phyloP scores from a whole-genome alignment of 2,113 vertebrate species.

The Campylorhamphus procurvoides region DNA sequence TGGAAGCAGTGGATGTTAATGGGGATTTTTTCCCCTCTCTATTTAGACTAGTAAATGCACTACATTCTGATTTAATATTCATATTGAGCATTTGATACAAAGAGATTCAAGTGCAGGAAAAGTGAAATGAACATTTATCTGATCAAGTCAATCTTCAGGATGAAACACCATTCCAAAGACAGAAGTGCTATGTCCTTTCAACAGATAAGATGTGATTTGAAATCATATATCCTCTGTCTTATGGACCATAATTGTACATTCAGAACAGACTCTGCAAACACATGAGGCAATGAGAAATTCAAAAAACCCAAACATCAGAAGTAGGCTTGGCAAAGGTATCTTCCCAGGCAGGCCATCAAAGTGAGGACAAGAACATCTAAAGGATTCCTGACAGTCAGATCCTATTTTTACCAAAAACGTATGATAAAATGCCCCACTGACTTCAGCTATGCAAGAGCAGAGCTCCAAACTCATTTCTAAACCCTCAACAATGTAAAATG shows the following conservation, averaged over 20 bases:
- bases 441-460: background rate
- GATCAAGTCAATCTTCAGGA: background rate
- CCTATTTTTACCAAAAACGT: background rate
- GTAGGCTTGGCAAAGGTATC: background rate
- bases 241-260: accelerated
- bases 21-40: background rate
- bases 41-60: background rate
- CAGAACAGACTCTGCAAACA: background rate
- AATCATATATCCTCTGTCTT: background rate
- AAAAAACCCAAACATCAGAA: accelerated
- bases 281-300: background rate
- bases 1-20: background rate
- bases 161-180: background rate
- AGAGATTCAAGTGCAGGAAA: background rate
- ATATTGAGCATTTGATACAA: background rate
- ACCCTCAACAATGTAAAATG: background rate
- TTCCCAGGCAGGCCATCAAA: background rate
- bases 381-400: background rate
- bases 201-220: background rate
- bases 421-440: background rate
- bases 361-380: background rate
- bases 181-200: background rate
- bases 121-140: background rate
- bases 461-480: background rate
- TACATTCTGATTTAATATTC: background rate